These are phyloP conservation scores for Ramphastos sulfuratus DNA, from an alignment of 2,113 vertebrate species.

Conservation along the genomic window DNA sequence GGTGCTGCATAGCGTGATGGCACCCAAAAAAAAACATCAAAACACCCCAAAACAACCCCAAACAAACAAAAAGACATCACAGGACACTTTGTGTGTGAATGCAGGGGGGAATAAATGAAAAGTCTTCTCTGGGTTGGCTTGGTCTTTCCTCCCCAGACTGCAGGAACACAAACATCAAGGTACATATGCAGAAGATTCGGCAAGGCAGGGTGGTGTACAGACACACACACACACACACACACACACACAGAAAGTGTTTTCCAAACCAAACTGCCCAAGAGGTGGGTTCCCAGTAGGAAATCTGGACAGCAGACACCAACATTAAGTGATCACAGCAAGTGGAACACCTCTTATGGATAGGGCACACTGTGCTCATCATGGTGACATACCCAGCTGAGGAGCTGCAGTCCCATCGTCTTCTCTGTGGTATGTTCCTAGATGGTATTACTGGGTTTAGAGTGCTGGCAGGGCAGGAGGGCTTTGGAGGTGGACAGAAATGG, in stretches of 20 bases:
- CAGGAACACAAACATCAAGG: not conserved
- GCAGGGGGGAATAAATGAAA: not conserved
- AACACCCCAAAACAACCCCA: too few relatives aligned
- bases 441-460: not conserved
- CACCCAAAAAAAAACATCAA: not conserved
- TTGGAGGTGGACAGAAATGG: not conserved
- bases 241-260: not conserved
- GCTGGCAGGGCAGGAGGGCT: not conserved
- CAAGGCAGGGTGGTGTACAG: not conserved
- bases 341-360: not conserved
- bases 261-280: not conserved
- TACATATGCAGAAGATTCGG: not conserved
- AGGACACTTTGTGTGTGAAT: constrained; percentile 8
- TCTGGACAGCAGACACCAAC: not conserved
- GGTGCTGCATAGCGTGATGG: not conserved
- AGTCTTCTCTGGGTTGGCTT: not conserved
- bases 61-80: not conserved
- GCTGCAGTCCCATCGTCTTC: not conserved
- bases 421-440: not conserved
- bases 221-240: not conserved
- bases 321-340: not conserved
- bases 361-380: rapidly evolving
- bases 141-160: not conserved
- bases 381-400: not conserved
- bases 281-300: not conserved